A percentile compares a stretch with the other conserved stretches of the same genome.
Evolutionary conservation across 2,797 vertebrate species (phyloP).

Genomic region (Pangasius sanitwongsei): DNA sequence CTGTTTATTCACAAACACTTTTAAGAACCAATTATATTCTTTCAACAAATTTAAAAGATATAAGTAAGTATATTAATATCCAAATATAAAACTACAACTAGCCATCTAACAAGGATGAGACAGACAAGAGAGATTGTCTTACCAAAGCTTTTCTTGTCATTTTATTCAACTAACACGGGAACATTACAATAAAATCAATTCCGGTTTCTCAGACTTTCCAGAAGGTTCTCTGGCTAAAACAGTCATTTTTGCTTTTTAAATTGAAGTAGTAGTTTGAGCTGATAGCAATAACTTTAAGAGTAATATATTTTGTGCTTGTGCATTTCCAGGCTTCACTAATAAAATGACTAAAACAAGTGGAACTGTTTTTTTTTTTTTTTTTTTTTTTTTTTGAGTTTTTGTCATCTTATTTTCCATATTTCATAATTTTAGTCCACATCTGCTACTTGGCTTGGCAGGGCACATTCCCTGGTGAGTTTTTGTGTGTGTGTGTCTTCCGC

Average conservation of each 20-base stretch:
- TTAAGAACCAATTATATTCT: neutral
- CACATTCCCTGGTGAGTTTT: neutral
- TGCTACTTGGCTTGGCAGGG: neutral
- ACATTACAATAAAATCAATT: neutral
- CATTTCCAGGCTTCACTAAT: neutral
- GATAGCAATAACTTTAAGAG: neutral
- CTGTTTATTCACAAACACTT: neutral
- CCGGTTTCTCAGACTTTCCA: neutral
- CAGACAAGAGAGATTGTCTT: neutral
- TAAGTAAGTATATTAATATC: neutral
- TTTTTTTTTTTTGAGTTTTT: neutral
- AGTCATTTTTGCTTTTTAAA: neutral
- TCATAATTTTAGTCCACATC: neutral
- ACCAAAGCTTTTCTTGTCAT: neutral
- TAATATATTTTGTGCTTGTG: neutral
- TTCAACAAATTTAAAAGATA: neutral
- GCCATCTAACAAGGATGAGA: neutral
- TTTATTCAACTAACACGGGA: neutral
- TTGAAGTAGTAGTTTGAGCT: neutral
- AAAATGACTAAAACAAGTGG: neutral
- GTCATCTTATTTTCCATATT: neutral
- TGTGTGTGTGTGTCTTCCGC: neutral
- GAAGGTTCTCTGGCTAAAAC: neutral
- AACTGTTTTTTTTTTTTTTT: neutral
- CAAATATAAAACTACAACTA: neutral